Base-by-base conservation (phyloP, 2,888 invertebrate species). In the Drosophila dives region DNA sequence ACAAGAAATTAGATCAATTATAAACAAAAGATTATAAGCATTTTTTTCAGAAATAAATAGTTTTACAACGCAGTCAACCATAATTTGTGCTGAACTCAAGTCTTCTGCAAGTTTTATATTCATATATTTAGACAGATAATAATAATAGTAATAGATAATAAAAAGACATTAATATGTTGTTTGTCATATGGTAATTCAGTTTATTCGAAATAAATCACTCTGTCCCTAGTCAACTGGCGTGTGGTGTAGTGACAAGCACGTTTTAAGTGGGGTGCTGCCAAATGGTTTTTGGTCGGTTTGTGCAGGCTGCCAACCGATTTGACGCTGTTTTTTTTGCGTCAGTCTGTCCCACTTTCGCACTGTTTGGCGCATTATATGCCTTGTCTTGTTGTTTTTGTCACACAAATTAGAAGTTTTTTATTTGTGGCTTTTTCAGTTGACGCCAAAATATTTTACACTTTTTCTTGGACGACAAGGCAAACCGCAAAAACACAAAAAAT, bases 351-450 rank as follows among this genome's bases (percentile, higher is more conserved):
- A 23, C 29, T 51, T 53, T 64, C n/a, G 34, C 48, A 40, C 34
- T 48, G 50, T 69, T 75, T 62, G 55, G 63, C 48, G 38, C 53
- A 50, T 61, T 64, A 48, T 70, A 64, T 56, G 64, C 48, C 67
- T 61, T 74, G 61, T 58, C 64, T 54, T 64, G 68, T 84, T 89
- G 89, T 89, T 86, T 89, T 86, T 89, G 82, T 76, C 85, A 81
- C 82, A 71, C 81, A 84, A 86, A 89, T 84, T 89, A 84, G 85
- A 89, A 87, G 79, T 86, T 85, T 85, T 85, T 84, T 87, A 89
- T 79, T 77, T 84, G 77, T 70, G 75, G 69, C 64, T 75, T 86
- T 78, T 64, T 45, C 67, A 65, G 78, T 83, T 83, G 86, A 81
- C 78, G 74, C 76, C 67, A 71, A 65, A 67, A 86, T 80, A 88